Evolutionary conservation across 2,888 invertebrate genomes (phyloP).

Genomic region (Acleris sparsana): DNA sequence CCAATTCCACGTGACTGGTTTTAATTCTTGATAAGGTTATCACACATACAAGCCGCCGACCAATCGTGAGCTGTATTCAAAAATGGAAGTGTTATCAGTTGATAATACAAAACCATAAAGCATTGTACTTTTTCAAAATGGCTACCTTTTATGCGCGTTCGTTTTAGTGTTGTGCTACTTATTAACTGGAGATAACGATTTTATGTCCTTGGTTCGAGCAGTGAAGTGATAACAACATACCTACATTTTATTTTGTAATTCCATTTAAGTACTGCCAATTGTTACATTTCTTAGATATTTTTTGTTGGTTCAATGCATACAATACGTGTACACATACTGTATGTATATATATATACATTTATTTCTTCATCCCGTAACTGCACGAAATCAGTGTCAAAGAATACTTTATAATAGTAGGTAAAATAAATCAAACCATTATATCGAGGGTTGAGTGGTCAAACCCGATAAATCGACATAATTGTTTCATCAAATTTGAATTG

Average conservation of each 20-base stretch:
- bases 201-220: constrained; percentile 18
- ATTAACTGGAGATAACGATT: constrained; percentile 40
- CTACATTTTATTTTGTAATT: neutral
- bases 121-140: constrained; percentile 79
- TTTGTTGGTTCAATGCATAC: too few species aligned
- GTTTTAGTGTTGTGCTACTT: constrained; percentile 64
- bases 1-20: constrained; percentile 62
- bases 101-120: constrained; percentile 64
- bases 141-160: constrained; percentile 65
- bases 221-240: neutral
- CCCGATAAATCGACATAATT: too few species aligned
- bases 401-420: too few species aligned
- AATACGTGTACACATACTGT: too few species aligned
- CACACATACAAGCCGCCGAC: constrained; percentile 54
- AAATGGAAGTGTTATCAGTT: constrained; percentile 75
- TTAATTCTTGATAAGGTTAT: constrained; percentile 63
- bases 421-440: too few species aligned
- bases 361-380: too few species aligned
- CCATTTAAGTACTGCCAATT: too few species aligned
- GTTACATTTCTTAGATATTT: too few species aligned
- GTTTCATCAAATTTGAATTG: too few species aligned
- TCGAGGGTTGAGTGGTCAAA: too few species aligned
- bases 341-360: too few species aligned
- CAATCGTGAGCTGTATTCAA: constrained; percentile 69
- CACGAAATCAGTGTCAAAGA: too few species aligned